Evolutionary conservation across 2,797 vertebrate species (phyloP), one percentile per base, ranked within the genome.

Genomic region (Sebastes nivosus): DNA sequence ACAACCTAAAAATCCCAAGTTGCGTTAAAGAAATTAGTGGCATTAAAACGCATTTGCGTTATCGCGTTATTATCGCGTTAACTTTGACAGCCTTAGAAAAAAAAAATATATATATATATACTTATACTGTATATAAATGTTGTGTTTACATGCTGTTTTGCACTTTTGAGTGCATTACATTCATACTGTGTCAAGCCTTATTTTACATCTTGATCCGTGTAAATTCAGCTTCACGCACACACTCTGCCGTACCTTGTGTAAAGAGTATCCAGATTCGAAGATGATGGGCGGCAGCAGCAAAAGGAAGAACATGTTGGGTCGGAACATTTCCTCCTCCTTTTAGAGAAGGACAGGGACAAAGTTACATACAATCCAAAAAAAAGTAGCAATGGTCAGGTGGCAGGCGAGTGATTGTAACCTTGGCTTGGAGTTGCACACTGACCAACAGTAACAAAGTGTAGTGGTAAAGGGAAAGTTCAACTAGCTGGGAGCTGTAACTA

Each of bases 301-400:
- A 59, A 99, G 97, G 93, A 99, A 99, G 94, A 99, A 99, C 98
- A 99, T 99, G 92, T 99, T 99, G 84, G 99, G 99, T 57, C 98
- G 96, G 93, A 99, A 99, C 98, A 99, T 99, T 90, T 99, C 99
- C 92, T 99, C 99, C 90, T 99, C 99, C 99, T 99, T 82, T 12
- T 20, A 82, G 34, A 85, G 25, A 87, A 68, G 73, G 2, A 84
- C 8, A 80, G 14, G 68, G 16, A 86, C 2, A 70, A 32, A 8
- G 24, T 61, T 46, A 63, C 13, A 12, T 25, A 30, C 18, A 64
- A 13, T 22, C 3, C 16, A 32, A 55, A n/a, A 55, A 24, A 24
- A 59, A 29, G 36, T 10, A 65, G 18, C 13, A 55, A 3, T 8
- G n/a, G 5, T 55, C 4, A 54, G 38, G 5, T 2, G 1, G 38